Base-by-base conservation (phyloP, 1,140 invertebrate species). In the Macrotrachela quadricornifera region DNA sequence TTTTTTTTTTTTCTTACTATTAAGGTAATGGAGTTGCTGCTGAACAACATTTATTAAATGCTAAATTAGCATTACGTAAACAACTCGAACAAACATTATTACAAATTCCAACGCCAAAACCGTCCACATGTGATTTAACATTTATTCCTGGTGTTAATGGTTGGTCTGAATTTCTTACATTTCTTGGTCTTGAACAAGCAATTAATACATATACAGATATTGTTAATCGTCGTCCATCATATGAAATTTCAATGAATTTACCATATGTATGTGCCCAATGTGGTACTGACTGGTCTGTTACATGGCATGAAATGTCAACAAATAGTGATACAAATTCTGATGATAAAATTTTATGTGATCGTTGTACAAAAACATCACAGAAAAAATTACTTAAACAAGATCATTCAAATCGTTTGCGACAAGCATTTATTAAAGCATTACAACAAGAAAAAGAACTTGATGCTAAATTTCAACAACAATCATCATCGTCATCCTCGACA, bases 361-460 rank as follows among this genome's bases (percentile, higher is more conserved):
- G 85, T 55, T 99, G 92, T 71, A 88, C 96, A 10, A 90, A 85
- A 10, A 82, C 81, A n/a, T 94, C 95, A 68, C 88, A 96, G 50
- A 96, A 96, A 73, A 88, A 91, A 61, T 85, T 85, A 15, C 74
- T 96, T 44, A 95, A 94, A 73, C 85, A 86, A 44, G 91, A 96
- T 66, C 90, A 96, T 65, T 95, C 88, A 38, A 88, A 90, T 70
- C 78, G 88, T 60, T 75, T 96, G 64, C 95, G 95, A 72, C 87
- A 87, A 38, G 87, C 88, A 36, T 96, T 96, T 68, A 85, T 91
- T 0, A 94, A 95, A 71, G 90, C 91, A 30, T 69, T 92, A 16
- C 87, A 95, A 66, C 87, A 95, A 68, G 90, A 96, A 68, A 87
- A 96, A 71, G 90, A 96, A 73, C 91, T 96, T 59, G 91, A 96